These are phyloP conservation scores for Sitodiplosis mosellana DNA, from an alignment of 1,140 invertebrate genomes.

Conservation along the genomic window DNA sequence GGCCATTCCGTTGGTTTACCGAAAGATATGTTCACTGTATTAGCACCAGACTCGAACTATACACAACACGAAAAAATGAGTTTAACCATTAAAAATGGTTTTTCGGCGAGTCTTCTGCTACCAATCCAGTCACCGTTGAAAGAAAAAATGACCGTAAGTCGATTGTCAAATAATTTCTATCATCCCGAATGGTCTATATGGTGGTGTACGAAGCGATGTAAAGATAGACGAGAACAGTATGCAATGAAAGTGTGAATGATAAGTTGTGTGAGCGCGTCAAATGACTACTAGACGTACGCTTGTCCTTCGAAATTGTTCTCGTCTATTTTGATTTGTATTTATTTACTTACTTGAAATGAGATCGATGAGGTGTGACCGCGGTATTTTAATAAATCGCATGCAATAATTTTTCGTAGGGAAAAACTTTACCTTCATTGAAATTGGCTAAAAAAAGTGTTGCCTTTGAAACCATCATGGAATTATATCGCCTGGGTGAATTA, in stretches of 20 bases:
- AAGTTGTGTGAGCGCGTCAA: too few species aligned
- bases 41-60: too few species aligned
- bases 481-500: constrained; percentile 60
- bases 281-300: too few species aligned
- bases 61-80: too few species aligned
- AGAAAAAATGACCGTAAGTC: constrained; percentile 28
- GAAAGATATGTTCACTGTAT: constrained; percentile 68
- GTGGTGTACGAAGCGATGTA: too few species aligned
- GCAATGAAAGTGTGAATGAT: too few species aligned
- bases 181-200: too few species aligned
- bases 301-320: too few species aligned
- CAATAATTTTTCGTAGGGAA: constrained; percentile 31
- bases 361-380: not conserved
- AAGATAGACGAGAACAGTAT: too few species aligned
- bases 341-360: too few species aligned
- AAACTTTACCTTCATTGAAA: constrained; percentile 31
- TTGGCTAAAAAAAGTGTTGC: constrained; percentile 66
- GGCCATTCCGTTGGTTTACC: constrained; percentile 56
- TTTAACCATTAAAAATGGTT: constrained; percentile 35
- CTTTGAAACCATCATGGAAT: constrained; percentile 46
- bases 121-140: constrained; percentile 54
- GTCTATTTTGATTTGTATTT: too few species aligned
- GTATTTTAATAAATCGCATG: too few species aligned
- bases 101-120: constrained; percentile 32
- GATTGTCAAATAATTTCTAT: constrained; percentile 3